Base-by-base conservation (phyloP, 2,888 invertebrate species). In the Drosophila kambysellisi region DNA sequence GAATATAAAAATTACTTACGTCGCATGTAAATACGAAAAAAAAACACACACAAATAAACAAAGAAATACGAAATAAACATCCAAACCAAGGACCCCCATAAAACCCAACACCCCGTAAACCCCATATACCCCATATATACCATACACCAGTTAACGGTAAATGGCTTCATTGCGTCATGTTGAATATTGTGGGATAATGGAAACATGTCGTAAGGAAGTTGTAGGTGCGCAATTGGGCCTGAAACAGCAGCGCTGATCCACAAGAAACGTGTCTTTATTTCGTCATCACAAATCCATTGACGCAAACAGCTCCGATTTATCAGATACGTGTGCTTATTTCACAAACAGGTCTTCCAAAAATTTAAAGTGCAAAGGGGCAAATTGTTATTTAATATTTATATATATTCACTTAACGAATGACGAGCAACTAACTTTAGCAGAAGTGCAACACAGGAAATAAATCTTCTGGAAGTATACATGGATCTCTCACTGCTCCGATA, bases 1-100 rank as follows among this genome's bases (percentile, higher is more conserved):
- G 79, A 79, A 75, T 79, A 78, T 75, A 59, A 79, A 75, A 78
- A 79, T 77, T 74, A 77, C 70, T 75, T 70, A 52, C 70, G 63
- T 51, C 70, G 80, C 76, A 78, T 79, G 78, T 71, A 79, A 79
- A 78, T 75, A 79, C 64, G 71, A 60, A 29, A 60, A n/a, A n/a
- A 5, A n/a, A n/a, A 46, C 9, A 62, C 56, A 59, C 35, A 6
- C 20, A 46, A 46, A 46, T 25, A 66, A 56, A 60, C 35, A 58
- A 59, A 53, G 53, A 72, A 77, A 46, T 46, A 46, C 60, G 43
- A 11, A 7, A 35, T 51, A 30, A 37, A n/a, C 60, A 60, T 50
- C 52, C 50, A 64, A 35, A 20, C 4, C 11, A 61, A 72, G 30
- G 46, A 46, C 17, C 41, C 46, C 39, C 54, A 56, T 56, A 56